phyloP scores from a whole-genome alignment of 1,140 invertebrate genomes.

The Drosophila parvula region DNA sequence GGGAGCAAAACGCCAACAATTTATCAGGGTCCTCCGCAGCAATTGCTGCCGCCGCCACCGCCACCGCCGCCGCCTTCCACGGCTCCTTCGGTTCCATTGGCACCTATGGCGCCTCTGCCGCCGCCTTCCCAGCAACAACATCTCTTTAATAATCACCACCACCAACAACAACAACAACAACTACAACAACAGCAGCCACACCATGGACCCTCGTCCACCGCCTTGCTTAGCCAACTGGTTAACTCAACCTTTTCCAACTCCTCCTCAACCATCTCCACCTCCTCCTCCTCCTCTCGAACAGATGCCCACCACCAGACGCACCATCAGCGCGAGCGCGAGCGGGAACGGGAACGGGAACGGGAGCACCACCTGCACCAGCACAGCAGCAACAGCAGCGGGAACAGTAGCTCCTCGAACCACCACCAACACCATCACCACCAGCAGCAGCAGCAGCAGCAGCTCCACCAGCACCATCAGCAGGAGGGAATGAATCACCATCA shows the following conservation, averaged over 20 bases:
- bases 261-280: slow-evolving; percentile 50
- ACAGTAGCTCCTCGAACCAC: slow-evolving; percentile 34
- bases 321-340: slow-evolving; percentile 31
- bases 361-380: slow-evolving; percentile 44
- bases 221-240: slow-evolving; percentile 83
- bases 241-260: slow-evolving; percentile 82
- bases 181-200: slow-evolving; percentile 61
- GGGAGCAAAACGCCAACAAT: slow-evolving; percentile 73
- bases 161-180: slow-evolving; percentile 85
- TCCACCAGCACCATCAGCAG: slow-evolving; percentile 36
- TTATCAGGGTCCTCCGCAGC: slow-evolving; percentile 78
- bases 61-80: slow-evolving; percentile 10
- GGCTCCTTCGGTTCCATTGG: slow-evolving; percentile 6
- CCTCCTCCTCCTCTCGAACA: slow-evolving; percentile 59
- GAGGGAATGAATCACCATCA: slow-evolving; percentile 30
- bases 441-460: slow-evolving; percentile 36
- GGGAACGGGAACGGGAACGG: slow-evolving; percentile 45
- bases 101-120: neutral
- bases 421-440: slow-evolving; percentile 46
- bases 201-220: slow-evolving; percentile 81
- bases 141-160: slow-evolving; percentile 85
- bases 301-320: slow-evolving; percentile 61
- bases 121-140: slow-evolving; percentile 83
- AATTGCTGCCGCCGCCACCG: slow-evolving; percentile 45
- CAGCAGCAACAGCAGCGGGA: slow-evolving; percentile 51